Evolutionary conservation across 2,888 invertebrate species (phyloP).

Genomic region (Argynnis bischoffii): DNA sequence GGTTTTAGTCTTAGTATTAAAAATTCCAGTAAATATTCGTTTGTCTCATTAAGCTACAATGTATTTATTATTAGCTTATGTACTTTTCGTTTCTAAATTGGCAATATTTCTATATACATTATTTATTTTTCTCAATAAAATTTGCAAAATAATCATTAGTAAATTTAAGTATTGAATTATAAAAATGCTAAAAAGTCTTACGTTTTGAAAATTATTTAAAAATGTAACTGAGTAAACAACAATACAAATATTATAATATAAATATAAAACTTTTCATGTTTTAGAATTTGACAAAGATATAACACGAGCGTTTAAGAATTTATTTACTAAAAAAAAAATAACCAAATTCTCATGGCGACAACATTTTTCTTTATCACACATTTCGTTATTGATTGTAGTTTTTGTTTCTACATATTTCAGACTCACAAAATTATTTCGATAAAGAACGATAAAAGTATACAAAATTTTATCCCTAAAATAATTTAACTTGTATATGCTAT

Average conservation of each 20-base stretch:
- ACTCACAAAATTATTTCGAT: conserved; percentile 6
- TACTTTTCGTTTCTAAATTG: conserved; percentile 34
- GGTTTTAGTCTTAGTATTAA: conserved; percentile 27
- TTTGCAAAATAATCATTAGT: conserved; percentile 26
- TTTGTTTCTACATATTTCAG: conserved; percentile 11
- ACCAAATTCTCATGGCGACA: conserved; percentile 3
- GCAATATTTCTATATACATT: conserved; percentile 32
- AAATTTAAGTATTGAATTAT: conserved; percentile 24
- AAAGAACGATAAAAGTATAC: conserved; percentile 5
- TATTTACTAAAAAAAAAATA: conserved; percentile 2
- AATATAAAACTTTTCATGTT: conserved; percentile 3
- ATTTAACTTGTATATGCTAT: no score
- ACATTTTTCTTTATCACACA: conserved; percentile 12
- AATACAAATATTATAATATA: conserved; percentile 14
- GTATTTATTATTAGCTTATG: conserved; percentile 26
- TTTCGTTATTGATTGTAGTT: conserved; percentile 16
- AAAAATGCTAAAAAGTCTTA: conserved; percentile 34
- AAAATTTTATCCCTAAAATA: background rate
- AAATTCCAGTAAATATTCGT: conserved; percentile 56
- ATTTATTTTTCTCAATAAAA: conserved; percentile 24
- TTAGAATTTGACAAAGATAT: background rate
- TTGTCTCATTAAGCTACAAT: conserved; percentile 37
- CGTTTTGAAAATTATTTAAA: conserved; percentile 19
- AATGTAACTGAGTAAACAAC: conserved; percentile 2
- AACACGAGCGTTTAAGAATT: background rate